Conservation (phyloP, 2,113 vertebrate genomes). For the Lasiurus cinereus region DNA sequence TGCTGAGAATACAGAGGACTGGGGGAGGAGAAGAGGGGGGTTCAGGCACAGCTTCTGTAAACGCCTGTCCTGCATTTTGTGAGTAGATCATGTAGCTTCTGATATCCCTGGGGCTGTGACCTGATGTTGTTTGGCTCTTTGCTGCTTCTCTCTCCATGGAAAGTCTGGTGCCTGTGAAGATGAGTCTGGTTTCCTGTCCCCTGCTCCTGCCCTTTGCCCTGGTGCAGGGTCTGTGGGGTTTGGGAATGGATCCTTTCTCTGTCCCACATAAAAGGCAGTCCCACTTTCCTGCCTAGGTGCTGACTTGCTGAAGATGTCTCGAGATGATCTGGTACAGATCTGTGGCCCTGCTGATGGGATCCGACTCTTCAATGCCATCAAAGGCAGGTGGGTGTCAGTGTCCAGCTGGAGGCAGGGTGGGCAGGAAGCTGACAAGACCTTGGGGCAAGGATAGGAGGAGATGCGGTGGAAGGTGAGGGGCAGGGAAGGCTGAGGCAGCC, state of each 20-base stretch:
- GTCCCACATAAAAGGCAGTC: background rate
- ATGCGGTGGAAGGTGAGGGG: background rate
- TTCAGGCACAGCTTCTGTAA: too few relatives aligned
- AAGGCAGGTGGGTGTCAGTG: slow-evolving; percentile 92
- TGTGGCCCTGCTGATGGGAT: slow-evolving; percentile 97
- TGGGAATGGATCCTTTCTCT: background rate
- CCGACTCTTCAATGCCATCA: slow-evolving; percentile 96
- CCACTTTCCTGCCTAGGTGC: slow-evolving; percentile 89
- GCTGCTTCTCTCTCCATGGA: background rate
- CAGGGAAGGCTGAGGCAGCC: background rate
- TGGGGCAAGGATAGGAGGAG: background rate
- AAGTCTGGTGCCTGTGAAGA: background rate
- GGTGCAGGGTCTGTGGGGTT: background rate
- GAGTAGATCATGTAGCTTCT: background rate
- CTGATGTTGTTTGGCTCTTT: background rate
- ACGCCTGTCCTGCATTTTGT: background rate
- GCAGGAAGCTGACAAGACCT: background rate
- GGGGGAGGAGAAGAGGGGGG: fast-evolving
- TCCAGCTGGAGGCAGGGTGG: background rate
- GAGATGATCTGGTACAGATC: slow-evolving; percentile 96
- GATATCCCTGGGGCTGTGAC: background rate
- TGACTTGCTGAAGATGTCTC: slow-evolving; percentile 96
- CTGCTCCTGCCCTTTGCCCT: background rate
- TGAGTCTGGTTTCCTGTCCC: background rate
- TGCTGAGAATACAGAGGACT: background rate